These are phyloP conservation scores for Ceyx cyanopectus DNA, from an alignment of 2,113 vertebrate species.

Conservation along the genomic window DNA sequence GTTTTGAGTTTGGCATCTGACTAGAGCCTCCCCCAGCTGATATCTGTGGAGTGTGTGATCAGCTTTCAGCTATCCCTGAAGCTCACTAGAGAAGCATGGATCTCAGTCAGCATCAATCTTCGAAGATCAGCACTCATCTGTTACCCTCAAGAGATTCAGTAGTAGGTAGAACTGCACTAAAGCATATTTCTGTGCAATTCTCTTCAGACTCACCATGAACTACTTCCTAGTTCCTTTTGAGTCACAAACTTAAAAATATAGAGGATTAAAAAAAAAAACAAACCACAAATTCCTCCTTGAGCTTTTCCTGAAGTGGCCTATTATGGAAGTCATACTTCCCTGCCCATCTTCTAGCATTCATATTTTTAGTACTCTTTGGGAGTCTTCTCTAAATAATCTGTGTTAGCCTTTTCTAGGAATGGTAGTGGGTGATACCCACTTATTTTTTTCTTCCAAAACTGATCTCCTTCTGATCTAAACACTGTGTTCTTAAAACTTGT, in stretches of 20 bases:
- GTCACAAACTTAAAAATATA: background rate
- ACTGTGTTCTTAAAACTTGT: background rate
- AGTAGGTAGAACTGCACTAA: background rate
- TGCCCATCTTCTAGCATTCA: background rate
- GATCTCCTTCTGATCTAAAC: background rate
- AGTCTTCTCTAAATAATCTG: background rate
- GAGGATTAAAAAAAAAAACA: background rate
- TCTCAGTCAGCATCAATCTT: background rate
- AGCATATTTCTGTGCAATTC: background rate
- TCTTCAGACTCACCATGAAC: background rate
- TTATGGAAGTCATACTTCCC: background rate
- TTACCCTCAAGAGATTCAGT: background rate
- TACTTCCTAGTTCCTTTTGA: background rate
- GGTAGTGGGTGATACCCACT: background rate
- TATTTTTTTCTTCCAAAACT: background rate
- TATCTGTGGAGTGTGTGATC: background rate
- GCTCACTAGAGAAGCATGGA: background rate
- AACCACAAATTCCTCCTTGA: background rate
- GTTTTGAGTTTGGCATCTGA: background rate
- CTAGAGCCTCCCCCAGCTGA: background rate
- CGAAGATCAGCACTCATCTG: background rate
- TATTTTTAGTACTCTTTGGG: background rate
- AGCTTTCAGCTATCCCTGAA: conserved; percentile 1
- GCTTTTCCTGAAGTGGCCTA: background rate
- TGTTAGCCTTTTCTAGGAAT: background rate